These are phyloP conservation scores for Apostichopus leukothele DNA, from an alignment of 53 echinoderm and acorn worm genomes.

Conservation along the genomic window DNA sequence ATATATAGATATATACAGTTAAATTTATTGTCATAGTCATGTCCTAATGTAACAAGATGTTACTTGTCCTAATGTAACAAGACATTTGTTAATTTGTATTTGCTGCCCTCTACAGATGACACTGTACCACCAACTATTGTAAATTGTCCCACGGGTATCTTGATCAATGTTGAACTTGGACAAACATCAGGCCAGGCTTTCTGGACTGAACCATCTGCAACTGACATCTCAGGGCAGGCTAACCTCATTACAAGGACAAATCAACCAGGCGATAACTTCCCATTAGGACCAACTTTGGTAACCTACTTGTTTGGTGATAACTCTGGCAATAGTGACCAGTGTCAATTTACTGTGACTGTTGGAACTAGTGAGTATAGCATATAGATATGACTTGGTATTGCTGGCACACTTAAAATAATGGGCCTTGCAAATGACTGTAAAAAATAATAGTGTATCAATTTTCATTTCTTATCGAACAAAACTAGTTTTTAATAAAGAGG, in stretches of 20 bases:
- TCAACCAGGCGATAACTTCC: slow-evolving; percentile 52
- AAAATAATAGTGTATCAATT: too few relatives aligned
- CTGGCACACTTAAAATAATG: too few relatives aligned
- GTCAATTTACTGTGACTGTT: slow-evolving; percentile 25
- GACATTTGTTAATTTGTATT: too few relatives aligned
- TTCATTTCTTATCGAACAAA: too few relatives aligned
- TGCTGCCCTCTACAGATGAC: background rate
- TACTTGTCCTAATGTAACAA: too few relatives aligned
- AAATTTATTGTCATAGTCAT: too few relatives aligned
- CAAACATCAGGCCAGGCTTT: slow-evolving; percentile 19
- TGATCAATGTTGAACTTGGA: slow-evolving; percentile 39
- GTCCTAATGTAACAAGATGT: too few relatives aligned
- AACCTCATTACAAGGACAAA: slow-evolving; percentile 37
- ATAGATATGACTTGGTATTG: too few relatives aligned
- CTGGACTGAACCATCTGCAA: slow-evolving; percentile 69
- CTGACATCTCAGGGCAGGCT: slow-evolving; percentile 43
- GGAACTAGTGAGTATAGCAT: slow-evolving; percentile 2
- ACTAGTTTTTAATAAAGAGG: too few relatives aligned
- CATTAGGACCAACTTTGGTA: slow-evolving; percentile 42
- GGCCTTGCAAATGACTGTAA: too few relatives aligned
- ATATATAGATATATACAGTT: too few relatives aligned
- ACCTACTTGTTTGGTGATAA: slow-evolving; percentile 51
- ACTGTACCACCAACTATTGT: slow-evolving; percentile 14
- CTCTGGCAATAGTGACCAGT: slow-evolving; percentile 52
- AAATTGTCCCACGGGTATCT: slow-evolving; percentile 59